A percentile compares a stretch with the other conserved stretches of the same genome.
Evolutionary conservation across 2,888 invertebrate species (phyloP).

Genomic region (Byasa hedistus): DNA sequence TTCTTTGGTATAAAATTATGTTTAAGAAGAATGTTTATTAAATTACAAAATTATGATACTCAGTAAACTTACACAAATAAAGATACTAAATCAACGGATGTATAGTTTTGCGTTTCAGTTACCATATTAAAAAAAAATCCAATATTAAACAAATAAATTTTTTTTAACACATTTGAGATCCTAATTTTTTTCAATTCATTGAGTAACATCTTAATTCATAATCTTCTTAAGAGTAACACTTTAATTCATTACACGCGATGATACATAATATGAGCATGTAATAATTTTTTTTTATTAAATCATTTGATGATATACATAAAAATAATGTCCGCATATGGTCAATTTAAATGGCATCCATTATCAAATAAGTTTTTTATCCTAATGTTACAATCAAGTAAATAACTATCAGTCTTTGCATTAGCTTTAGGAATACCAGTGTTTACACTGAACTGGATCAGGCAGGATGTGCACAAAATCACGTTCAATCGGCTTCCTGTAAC

Average conservation of each 20-base stretch:
- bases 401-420: constrained; percentile 73
- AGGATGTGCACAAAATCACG: constrained; percentile 28
- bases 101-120: too few relatives aligned
- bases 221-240: constrained; percentile 6
- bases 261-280: constrained; percentile 1
- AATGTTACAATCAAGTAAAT: constrained; percentile 54
- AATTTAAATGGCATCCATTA: constrained; percentile 27
- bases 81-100: constrained; percentile 9
- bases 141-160: constrained; percentile 11
- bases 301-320: not conserved
- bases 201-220: not conserved
- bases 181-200: constrained; percentile 23
- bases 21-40: not conserved
- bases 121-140: constrained; percentile 1
- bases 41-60: constrained; percentile 2
- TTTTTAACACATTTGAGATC: constrained; percentile 31
- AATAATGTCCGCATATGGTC: constrained; percentile 7
- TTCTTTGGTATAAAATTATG: constrained; percentile 19
- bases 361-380: constrained; percentile 42
- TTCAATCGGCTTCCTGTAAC: constrained; percentile 48
- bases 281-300: not conserved
- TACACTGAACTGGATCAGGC: constrained; percentile 42
- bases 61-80: constrained; percentile 7
- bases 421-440: constrained; percentile 50
- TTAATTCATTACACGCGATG: constrained; percentile 11